These are phyloP conservation scores for Phylloscopus trochiloides DNA, from an alignment of 2,113 vertebrate genomes.

Conservation along the genomic window DNA sequence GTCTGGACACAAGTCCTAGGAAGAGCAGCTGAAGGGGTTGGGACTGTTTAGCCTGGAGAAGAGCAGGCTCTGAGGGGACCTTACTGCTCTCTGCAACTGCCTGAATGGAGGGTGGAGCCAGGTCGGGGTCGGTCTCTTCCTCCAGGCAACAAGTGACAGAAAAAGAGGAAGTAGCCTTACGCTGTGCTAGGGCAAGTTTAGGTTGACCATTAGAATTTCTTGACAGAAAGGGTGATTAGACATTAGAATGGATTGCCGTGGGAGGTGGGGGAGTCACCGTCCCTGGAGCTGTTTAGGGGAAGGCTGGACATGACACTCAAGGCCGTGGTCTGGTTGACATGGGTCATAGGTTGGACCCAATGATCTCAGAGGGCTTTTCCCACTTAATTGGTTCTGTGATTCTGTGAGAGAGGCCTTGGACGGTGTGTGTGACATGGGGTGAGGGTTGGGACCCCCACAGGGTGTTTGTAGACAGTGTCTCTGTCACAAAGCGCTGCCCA, in stretches of 20 bases:
- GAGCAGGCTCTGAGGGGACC: neutral
- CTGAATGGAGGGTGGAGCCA: neutral
- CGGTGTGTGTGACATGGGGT: neutral
- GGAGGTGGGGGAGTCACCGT: neutral
- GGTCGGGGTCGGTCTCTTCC: too few relatives aligned
- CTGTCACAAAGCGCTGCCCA: rapidly evolving
- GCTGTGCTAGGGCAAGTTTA: neutral
- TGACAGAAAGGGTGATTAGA: neutral
- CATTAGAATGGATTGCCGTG: neutral
- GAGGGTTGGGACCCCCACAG: rapidly evolving
- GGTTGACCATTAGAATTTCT: neutral
- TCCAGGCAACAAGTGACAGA: neutral
- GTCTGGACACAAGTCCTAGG: neutral
- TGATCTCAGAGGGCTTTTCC: neutral
- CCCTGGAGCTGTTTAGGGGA: neutral
- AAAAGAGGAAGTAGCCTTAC: neutral
- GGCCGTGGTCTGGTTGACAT: neutral
- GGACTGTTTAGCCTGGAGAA: neutral
- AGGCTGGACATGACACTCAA: neutral
- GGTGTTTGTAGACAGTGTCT: neutral
- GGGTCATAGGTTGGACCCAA: neutral
- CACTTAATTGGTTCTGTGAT: neutral
- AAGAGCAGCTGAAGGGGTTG: neutral
- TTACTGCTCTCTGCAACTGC: rapidly evolving
- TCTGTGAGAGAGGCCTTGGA: neutral